Conservation (phyloP, 2,797 vertebrate genomes). For the Clamator glandarius region DNA sequence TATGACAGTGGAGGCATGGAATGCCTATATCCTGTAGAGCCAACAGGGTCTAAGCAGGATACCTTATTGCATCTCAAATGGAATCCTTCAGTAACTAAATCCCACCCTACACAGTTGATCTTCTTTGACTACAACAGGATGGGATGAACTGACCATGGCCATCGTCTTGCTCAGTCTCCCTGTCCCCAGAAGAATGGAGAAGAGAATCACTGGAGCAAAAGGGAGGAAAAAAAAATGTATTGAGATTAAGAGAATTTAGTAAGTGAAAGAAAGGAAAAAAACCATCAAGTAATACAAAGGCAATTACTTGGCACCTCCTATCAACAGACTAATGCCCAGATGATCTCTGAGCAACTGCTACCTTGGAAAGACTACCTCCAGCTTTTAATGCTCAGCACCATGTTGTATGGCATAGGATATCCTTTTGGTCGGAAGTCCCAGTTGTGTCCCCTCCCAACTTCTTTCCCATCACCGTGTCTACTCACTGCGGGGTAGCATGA, state of each 20-base stretch:
- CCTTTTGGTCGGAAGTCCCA: background rate
- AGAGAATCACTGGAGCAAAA: background rate
- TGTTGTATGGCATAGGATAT: no score
- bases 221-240: background rate
- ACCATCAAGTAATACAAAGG: background rate
- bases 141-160: no score
- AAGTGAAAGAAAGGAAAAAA: background rate
- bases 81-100: background rate
- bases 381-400: background rate
- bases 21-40: background rate
- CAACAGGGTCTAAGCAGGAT: background rate
- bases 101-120: background rate
- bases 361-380: background rate
- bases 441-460: background rate
- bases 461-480: background rate
- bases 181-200: background rate
- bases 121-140: background rate
- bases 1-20: background rate
- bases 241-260: background rate
- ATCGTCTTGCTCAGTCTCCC: background rate
- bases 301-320: background rate
- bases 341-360: background rate
- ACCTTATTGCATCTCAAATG: background rate
- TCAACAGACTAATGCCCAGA: background rate
- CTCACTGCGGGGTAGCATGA: fast-evolving